These are phyloP conservation scores for Dicentrarchus labrax DNA, from an alignment of 2,113 vertebrate species.

Conservation along the genomic window DNA sequence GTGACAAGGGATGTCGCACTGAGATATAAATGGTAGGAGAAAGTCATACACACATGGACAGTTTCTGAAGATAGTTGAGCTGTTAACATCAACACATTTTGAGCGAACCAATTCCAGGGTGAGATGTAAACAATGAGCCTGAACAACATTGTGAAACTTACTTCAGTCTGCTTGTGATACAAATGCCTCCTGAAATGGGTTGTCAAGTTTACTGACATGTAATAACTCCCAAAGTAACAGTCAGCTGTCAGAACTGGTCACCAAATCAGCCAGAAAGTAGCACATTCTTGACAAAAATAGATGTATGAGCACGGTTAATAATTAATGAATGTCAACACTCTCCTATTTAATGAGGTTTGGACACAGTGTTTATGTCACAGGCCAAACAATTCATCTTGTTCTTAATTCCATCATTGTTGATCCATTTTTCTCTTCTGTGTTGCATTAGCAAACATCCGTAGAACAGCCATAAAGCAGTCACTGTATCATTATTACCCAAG, in stretches of 20 bases:
- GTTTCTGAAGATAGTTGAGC: background rate
- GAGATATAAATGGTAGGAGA: slow-evolving; percentile 17
- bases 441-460: slow-evolving; percentile 36
- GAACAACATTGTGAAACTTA: slow-evolving; percentile 20
- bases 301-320: slow-evolving; percentile 32
- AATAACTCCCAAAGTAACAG: slow-evolving; percentile 35
- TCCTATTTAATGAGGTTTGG: slow-evolving; percentile 26
- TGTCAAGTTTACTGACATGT: slow-evolving; percentile 39
- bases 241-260: slow-evolving; percentile 30
- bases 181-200: slow-evolving; percentile 39
- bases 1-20: slow-evolving; percentile 17
- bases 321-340: slow-evolving; percentile 43
- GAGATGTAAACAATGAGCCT: slow-evolving; percentile 29
- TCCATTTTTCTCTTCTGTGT: slow-evolving; percentile 48
- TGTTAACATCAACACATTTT: slow-evolving; percentile 36
- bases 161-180: slow-evolving; percentile 34
- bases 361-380: slow-evolving; percentile 43
- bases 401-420: slow-evolving; percentile 12
- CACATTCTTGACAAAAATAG: slow-evolving; percentile 57
- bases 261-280: slow-evolving; percentile 53
- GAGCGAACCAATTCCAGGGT: slow-evolving; percentile 19
- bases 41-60: background rate
- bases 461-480: slow-evolving; percentile 50
- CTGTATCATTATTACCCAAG: slow-evolving; percentile 31
- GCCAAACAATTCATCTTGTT: slow-evolving; percentile 35